Evolutionary conservation across 2,797 vertebrate species (phyloP), one percentile per base, ranked within the genome.

Genomic region (Hemitrygon akajei): DNA sequence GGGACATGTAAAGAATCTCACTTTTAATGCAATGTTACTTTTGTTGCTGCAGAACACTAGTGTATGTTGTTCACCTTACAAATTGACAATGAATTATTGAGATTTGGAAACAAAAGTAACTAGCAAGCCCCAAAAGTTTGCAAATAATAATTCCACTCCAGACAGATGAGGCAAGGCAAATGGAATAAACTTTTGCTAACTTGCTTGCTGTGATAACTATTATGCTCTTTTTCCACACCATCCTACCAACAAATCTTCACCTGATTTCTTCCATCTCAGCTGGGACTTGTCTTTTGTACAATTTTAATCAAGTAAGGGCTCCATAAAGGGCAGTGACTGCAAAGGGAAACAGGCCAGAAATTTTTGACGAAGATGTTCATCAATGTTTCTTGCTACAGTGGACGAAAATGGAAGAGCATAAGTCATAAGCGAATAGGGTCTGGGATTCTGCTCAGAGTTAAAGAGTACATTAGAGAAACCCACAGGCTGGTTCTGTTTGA

Each of bases 61-160:
- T 93, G 40, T 20, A 92, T 58, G 40, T 20, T 76, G 40, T 75
- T n/a, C 71, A 76, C 76, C 71, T 30, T 34, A 93, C 69, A 93
- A 93, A 93, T n/a, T 75, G 71, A 76, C 71, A 58, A 40, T 76
- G 71, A 58, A 76, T 47, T 58, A 47, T 56, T 47, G 73, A 56
- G 37, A 30, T n/a, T 71, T n/a, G 47, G 71, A 25, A 76, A 93
- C 40, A 93, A 40, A 91, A 69, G 71, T 91, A 91, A 91, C 58
- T 71, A 73, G 34, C 66, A 91, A 91, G 89, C 40, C 63, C 66
- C 22, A 34, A 91, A 4, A 34, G 6, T 14, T 34, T 37, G 63
- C 63, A 71, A 91, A 71, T 66, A 91, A 91, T 91, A 22, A 93
- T 93, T 76, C 91, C 71, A 76, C 25, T 16, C 40, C 27, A 40